Evolutionary conservation across 2,888 invertebrate species (phyloP).

Genomic region (Ceriagrion tenellum): DNA sequence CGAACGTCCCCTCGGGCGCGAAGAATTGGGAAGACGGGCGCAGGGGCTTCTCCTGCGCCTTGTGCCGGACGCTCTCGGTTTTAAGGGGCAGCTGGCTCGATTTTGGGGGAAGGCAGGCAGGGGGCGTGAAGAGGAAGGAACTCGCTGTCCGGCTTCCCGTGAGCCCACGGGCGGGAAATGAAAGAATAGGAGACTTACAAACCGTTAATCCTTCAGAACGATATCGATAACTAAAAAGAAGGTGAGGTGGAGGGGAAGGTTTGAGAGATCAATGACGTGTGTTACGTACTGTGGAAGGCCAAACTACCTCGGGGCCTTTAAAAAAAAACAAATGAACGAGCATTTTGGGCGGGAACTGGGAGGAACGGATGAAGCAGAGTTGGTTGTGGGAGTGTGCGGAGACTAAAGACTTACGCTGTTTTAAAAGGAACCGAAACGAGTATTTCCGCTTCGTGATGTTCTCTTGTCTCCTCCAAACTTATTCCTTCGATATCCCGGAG

Average conservation of each 20-base stretch:
- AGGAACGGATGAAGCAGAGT: background rate
- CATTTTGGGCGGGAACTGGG: background rate
- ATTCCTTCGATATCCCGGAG: slow-evolving; percentile 52
- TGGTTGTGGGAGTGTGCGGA: background rate
- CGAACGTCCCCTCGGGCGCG: background rate
- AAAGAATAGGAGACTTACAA: background rate
- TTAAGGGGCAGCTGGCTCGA: background rate
- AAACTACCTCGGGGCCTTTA: background rate
- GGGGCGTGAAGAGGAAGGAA: background rate
- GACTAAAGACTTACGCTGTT: background rate
- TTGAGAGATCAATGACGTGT: background rate
- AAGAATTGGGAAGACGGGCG: background rate
- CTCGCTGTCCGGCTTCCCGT: background rate
- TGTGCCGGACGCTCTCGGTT: no score
- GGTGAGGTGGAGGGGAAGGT: background rate
- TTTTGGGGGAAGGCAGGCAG: background rate
- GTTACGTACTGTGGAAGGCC: slow-evolving; percentile 8
- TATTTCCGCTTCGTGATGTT: slow-evolving; percentile 65
- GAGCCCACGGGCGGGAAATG: slow-evolving; percentile 7
- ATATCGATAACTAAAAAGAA: slow-evolving; percentile 59
- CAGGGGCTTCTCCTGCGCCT: background rate
- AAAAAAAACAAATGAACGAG: background rate
- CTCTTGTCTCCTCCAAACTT: slow-evolving; percentile 59
- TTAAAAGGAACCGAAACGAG: slow-evolving; percentile 55
- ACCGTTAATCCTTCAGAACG: slow-evolving; percentile 61